Conservation (phyloP, 2,797 vertebrate genomes). For the Sebastes matsubarae region DNA sequence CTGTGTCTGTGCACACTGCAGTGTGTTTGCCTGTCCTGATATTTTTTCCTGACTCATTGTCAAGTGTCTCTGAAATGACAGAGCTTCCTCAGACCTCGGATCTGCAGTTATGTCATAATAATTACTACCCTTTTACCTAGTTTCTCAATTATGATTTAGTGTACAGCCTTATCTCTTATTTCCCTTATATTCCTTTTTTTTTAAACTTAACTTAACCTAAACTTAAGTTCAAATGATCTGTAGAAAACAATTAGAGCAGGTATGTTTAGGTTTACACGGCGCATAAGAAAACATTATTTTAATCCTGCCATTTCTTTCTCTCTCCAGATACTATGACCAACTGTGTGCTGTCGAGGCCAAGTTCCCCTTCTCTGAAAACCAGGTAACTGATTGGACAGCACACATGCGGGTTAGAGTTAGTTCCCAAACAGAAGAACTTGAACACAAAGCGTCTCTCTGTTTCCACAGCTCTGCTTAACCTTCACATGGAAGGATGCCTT, state of each 20-base stretch:
- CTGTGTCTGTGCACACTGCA: neutral
- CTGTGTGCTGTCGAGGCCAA: conserved; percentile 96
- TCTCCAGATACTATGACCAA: conserved; percentile 94
- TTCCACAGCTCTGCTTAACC: conserved; percentile 91
- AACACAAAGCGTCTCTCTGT: conserved; percentile 54
- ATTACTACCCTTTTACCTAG: neutral
- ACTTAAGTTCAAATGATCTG: neutral
- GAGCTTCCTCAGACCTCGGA: conserved; percentile 30
- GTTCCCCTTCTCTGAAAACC: conserved; percentile 98
- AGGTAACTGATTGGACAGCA: conserved; percentile 77
- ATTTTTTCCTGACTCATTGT: conserved; percentile 63
- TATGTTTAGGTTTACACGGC: neutral
- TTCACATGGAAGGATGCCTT: conserved; percentile 99
- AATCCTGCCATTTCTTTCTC: neutral
- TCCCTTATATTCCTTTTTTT: neutral
- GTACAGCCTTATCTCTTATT: neutral
- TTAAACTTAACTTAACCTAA: neutral
- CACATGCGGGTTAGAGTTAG: neutral
- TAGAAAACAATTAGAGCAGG: neutral
- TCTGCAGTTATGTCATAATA: conserved; percentile 9
- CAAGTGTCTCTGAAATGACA: conserved; percentile 31
- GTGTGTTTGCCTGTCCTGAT: neutral
- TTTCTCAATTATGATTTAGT: neutral
- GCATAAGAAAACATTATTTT: neutral
- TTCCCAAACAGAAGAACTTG: conserved; percentile 2